Evolutionary conservation across 2,797 vertebrate species (phyloP).

Genomic region (Eulemur rubriventer): DNA sequence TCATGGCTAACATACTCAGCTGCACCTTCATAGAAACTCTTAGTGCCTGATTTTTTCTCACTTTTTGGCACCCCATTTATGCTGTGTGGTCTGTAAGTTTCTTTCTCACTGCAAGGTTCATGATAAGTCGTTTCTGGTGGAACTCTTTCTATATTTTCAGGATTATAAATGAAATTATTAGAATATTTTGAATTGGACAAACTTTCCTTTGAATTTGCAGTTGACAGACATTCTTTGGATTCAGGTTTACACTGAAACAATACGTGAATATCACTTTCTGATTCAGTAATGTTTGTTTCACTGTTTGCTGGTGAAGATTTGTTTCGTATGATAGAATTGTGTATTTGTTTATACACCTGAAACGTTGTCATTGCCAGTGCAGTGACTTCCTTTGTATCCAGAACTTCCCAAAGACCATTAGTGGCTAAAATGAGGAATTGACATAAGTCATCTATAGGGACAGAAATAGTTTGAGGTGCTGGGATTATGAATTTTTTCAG

Average conservation of each 20-base stretch:
- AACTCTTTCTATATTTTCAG: neutral
- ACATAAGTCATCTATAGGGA: conserved; percentile 77
- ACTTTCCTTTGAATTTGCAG: neutral
- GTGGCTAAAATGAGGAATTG: conserved; percentile 85
- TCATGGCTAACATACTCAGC: conserved; percentile 77
- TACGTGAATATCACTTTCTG: neutral
- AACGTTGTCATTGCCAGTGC: conserved; percentile 74
- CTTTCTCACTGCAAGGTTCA: neutral
- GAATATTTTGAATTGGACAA: neutral
- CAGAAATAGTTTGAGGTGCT: conserved; percentile 76
- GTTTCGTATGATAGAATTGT: fast-evolving
- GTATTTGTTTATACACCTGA: conserved; percentile 53
- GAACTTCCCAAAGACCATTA: conserved; percentile 82
- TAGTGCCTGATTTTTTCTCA: neutral
- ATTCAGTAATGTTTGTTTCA: neutral
- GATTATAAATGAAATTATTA: neutral
- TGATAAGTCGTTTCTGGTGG: neutral
- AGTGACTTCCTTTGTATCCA: conserved; percentile 80
- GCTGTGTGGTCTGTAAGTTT: neutral
- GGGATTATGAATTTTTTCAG: conserved; percentile 82
- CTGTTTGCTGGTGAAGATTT: fast-evolving
- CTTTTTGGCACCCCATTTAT: neutral
- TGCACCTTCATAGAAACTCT: conserved; percentile 56
- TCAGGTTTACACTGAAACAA: conserved; percentile 44
- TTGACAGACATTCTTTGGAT: neutral